phyloP scores from a whole-genome alignment of 1,140 invertebrate species.

The Calliphora vicina region DNA sequence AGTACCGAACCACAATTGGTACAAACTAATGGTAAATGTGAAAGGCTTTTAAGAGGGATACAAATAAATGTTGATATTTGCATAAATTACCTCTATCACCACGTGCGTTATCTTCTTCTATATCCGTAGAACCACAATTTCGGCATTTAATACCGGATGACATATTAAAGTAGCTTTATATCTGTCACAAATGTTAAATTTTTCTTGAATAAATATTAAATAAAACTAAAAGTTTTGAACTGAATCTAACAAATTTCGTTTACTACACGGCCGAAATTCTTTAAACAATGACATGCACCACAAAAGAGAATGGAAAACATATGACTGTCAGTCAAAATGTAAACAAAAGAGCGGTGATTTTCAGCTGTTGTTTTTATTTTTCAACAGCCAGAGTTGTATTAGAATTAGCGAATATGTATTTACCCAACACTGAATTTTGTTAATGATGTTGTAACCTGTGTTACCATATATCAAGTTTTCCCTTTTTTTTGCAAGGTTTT shows the following conservation, averaged over 20 bases:
- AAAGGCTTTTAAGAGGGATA: neutral
- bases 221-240: neutral
- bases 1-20: slow-evolving; percentile 95
- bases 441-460: no score
- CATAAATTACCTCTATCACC: slow-evolving; percentile 71
- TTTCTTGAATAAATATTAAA: neutral
- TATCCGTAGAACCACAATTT: slow-evolving; percentile 93
- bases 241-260: neutral
- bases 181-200: neutral
- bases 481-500: no score
- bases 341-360: neutral
- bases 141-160: slow-evolving; percentile 74
- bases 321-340: neutral
- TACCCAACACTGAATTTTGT: no score
- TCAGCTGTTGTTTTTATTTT: neutral
- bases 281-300: neutral
- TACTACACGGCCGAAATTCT: neutral
- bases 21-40: slow-evolving; percentile 71
- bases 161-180: slow-evolving; percentile 41
- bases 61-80: neutral
- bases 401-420: neutral
- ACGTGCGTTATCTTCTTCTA: slow-evolving; percentile 89
- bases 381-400: neutral
- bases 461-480: no score
- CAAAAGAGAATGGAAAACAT: neutral